Base-by-base conservation (phyloP, 1,140 invertebrate genomes). In the Orius laevigatus region DNA sequence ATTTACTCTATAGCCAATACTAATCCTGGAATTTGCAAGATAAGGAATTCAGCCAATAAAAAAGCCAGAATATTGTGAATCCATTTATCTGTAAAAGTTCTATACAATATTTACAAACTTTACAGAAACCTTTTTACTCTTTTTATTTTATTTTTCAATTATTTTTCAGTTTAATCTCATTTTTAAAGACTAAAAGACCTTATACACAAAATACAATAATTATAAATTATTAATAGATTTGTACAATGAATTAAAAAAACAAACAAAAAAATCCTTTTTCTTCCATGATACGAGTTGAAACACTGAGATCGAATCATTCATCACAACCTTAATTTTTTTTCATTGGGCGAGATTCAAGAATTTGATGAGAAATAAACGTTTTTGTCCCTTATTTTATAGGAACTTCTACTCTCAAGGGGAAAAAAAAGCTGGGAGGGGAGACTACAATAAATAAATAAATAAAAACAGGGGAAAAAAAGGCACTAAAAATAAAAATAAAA, bases 51-150 rank as follows among this genome's bases (percentile, higher is more conserved):
- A 41, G n/a, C n/a, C n/a, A n/a, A 41, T 11, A 41, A 9, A 41
- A 41, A 19, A 41, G 16, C 11, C 20, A 41, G 16, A 41, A 19
- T 44, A 34, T 33, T 46, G 25, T 48, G 46, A 48, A 48, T 48
- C 35, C 35, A 39, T 48, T 48, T 48, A 48, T 48, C 34, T 48
- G 46, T 48, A 48, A 48, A 48, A 48, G 46, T 38, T 18, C 46
- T 48, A 36, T 48, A 48, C 46, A 48, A 48, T 48, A 48, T 48
- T 32, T 48, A 48, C 46, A 48, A 48, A 48, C 36, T 25, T 25
- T 25, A 25, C 25, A 25, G 25, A 25, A 25, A 25, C 25, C 25
- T 25, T 25, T 25, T 25, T 25, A 25, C 25, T 25, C 25, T 25
- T 25, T 25, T 25, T 25, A 4, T 25, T 25, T 25, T 4, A 25